Base-by-base conservation (phyloP, 2,797 vertebrate species). In the Eleutherodactylus coqui region DNA sequence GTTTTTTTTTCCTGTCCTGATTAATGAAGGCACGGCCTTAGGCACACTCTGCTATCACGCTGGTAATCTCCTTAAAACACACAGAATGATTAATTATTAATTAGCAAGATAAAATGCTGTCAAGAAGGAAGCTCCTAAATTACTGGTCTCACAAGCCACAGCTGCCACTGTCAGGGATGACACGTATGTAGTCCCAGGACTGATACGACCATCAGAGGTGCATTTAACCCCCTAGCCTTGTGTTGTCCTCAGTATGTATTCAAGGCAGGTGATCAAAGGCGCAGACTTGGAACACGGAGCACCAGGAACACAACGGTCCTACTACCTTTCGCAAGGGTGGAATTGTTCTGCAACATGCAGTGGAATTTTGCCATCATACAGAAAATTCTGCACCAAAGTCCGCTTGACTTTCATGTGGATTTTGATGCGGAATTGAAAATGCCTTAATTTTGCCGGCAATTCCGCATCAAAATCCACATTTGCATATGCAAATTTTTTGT, bases 21-120 rank as follows among this genome's bases (percentile, higher is more conserved):
- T 90, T 91, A 92, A 92, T 91, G 90, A 90, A 91, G 90, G 89
- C 90, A 88, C 91, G 89, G 90, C 91, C 92, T 91, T 92, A 91
- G 90, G 91, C 91, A 93, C 90, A 91, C 91, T 90, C 78, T 75
- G 86, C 91, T 93, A 94, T 93, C 92, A 89, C 79, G 85, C 88
- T 83, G 90, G 90, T 92, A 92, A 94, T 94, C 93, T 92, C 89
- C 89, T 90, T 87, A 91, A 90, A 89, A 93, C 64, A 93, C 92
- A 92, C 91, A 91, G 84, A 84, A 73, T 53, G 90, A 92, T 94
- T 94, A 92, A 94, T 93, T 92, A 92, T 94, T 93, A 93, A 94
- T 93, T 90, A 92, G 89, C 88, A 90, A 91, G 92, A 91, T 91
- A 91, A 91, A n/a, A 93, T 91, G 89, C 89, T 88, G 89, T 92